phyloP scores from a whole-genome alignment of 2,113 vertebrate species.

The Rhinichthys klamathensis region DNA sequence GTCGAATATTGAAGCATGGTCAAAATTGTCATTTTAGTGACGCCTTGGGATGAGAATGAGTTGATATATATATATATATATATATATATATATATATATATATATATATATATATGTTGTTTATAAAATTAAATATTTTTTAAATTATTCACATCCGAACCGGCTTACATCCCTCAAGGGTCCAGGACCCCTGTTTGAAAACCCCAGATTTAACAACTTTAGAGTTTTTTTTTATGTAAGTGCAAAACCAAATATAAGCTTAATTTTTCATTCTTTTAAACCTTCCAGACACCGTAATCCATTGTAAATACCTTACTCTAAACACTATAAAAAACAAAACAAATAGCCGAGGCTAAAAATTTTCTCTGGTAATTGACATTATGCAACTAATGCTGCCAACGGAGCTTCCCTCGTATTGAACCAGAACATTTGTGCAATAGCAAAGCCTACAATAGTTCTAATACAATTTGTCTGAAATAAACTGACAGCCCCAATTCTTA shows the following conservation, averaged over 20 bases:
- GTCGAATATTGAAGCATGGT: no score
- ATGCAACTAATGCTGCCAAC: background rate
- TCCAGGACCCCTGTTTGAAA: background rate
- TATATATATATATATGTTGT: no score
- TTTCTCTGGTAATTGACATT: background rate
- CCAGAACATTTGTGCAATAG: slow-evolving; percentile 11
- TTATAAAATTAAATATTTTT: no score
- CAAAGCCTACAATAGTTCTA: background rate
- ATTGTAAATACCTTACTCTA: background rate
- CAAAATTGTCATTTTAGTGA: no score
- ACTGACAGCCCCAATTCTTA: background rate
- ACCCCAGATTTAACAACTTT: background rate
- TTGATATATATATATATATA: no score
- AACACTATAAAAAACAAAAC: background rate
- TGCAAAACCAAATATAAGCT: background rate
- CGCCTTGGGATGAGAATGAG: no score
- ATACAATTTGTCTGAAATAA: background rate
- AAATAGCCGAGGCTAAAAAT: background rate
- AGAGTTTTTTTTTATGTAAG: background rate
- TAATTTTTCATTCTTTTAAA: background rate
- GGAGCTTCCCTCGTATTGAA: background rate
- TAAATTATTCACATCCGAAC: no score
- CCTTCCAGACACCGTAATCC: background rate
- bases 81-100: no score
- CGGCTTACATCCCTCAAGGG: background rate